phyloP scores from a whole-genome alignment of 1,140 invertebrate genomes.

The Drosophila pallidifrons region DNA sequence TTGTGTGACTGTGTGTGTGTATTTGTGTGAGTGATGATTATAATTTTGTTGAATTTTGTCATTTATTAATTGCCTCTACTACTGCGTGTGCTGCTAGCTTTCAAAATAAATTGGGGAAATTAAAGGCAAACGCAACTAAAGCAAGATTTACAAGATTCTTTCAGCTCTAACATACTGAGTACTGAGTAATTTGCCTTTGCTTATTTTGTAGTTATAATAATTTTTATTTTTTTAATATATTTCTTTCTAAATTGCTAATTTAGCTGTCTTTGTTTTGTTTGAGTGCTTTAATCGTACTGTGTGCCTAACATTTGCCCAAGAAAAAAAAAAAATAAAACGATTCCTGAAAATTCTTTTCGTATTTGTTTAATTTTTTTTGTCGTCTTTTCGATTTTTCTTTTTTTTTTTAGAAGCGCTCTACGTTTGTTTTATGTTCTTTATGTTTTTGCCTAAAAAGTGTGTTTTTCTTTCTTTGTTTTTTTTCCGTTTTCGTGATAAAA shows the following conservation, averaged over 20 bases:
- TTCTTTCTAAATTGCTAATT: not conserved
- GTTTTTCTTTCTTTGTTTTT: slow-evolving; percentile 16
- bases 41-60: not conserved
- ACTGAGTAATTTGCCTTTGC: not conserved
- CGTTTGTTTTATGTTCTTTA: slow-evolving; percentile 2
- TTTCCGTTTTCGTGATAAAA: slow-evolving; percentile 55
- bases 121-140: slow-evolving; percentile 47
- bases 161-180: not conserved
- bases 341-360: not conserved
- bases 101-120: slow-evolving; percentile 26
- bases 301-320: not conserved
- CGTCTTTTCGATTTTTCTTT: not conserved
- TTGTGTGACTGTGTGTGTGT: slow-evolving; percentile 6
- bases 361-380: slow-evolving; percentile 9
- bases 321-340: slow-evolving; percentile 1
- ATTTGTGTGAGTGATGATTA: not conserved
- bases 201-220: not conserved
- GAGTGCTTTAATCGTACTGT: slow-evolving; percentile 1
- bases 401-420: slow-evolving; percentile 22
- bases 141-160: slow-evolving; percentile 11
- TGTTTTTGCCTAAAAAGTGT: slow-evolving; percentile 23
- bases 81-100: slow-evolving; percentile 40
- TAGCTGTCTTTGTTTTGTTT: not conserved
- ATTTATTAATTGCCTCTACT: slow-evolving; percentile 38
- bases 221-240: slow-evolving; percentile 1